Evolutionary conservation across 2,888 invertebrate species (phyloP), one percentile per base, ranked within the genome.

Genomic region (Dastarcus helophoroides): DNA sequence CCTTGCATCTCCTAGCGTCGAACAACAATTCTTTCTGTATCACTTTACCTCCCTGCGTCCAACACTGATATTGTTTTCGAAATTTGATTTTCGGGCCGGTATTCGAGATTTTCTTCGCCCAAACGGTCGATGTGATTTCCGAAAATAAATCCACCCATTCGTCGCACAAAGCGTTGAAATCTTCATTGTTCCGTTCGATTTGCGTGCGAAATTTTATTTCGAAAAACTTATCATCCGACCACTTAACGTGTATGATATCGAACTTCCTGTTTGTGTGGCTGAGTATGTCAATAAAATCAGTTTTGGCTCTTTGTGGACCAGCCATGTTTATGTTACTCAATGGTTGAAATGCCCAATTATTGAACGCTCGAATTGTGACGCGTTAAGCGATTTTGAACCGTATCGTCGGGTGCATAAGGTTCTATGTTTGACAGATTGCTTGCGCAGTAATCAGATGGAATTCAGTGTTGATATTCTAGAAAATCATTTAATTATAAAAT

Each of bases 81-180:
- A 61, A 62, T 35, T 53, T 48, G 35, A 62, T 58, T 51, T 60
- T 60, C 15, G 60, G 60, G 3, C 62, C 62, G 3, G 60, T 61
- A 42, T 62, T 62, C 26, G 60, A 61, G 39, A 58, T 57, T 44
- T 60, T 62, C 43, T 60, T 59, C 19, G 55, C 60, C 62, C 62
- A 62, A 39, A 60, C 50, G 22, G 62, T 61, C 32, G 53, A 48
- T 23, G 62, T 60, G 33, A 50, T 48, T 35, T 50, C 49, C 19
- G 62, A 61, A 48, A 62, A 62, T 29, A 53, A 39, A 38, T 60
- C 58, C 31, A 60, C 60, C 60, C 60, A 62, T 40, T 59, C 49
- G 42, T 62, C 62, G 37, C 60, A 61, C 26, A 60, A 42, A 9
- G 41, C 46, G 42, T 61, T 60, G 41, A 56, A 58, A 40, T 62